Conservation (phyloP, 2,888 invertebrate genomes). For the Nipponacmea schrenckii region DNA sequence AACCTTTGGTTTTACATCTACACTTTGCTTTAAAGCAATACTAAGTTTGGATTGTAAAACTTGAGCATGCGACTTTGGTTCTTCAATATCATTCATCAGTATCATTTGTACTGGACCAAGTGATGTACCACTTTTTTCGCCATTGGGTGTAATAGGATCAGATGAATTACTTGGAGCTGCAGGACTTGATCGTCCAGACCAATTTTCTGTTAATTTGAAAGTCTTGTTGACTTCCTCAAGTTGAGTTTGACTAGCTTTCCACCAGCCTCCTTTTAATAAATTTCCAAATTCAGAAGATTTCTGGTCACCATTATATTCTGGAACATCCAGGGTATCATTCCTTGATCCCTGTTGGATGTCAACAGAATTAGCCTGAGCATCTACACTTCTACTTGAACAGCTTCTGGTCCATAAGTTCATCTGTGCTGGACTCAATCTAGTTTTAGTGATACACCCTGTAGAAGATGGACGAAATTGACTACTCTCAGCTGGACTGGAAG, state of each 20-base stretch:
- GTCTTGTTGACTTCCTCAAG: constrained; percentile 28
- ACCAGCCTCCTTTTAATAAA: constrained; percentile 42
- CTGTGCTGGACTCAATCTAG: constrained; percentile 5
- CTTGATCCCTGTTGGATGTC: constrained; percentile 23
- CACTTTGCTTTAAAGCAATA: constrained; percentile 1
- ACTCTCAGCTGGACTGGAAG: neutral
- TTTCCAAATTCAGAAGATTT: constrained; percentile 15
- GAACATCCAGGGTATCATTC: constrained; percentile 15
- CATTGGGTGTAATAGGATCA: neutral
- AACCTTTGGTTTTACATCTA: neutral
- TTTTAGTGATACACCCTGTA: neutral
- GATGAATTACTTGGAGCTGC: neutral
- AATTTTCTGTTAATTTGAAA: constrained; percentile 10
- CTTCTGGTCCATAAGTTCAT: constrained; percentile 7
- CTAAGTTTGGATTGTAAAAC: neutral
- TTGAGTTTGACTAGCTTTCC: constrained; percentile 38
- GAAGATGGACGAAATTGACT: neutral
- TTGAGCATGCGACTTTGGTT: neutral
- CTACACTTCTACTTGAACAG: constrained; percentile 6
- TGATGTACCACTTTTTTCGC: neutral
- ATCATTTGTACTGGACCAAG: neutral
- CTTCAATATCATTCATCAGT: neutral
- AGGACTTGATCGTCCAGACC: constrained; percentile 17
- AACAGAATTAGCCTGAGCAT: constrained; percentile 13
- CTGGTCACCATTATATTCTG: constrained; percentile 13